Conservation (phyloP, 2,113 vertebrate genomes). For the Crypturellus undulatus region DNA sequence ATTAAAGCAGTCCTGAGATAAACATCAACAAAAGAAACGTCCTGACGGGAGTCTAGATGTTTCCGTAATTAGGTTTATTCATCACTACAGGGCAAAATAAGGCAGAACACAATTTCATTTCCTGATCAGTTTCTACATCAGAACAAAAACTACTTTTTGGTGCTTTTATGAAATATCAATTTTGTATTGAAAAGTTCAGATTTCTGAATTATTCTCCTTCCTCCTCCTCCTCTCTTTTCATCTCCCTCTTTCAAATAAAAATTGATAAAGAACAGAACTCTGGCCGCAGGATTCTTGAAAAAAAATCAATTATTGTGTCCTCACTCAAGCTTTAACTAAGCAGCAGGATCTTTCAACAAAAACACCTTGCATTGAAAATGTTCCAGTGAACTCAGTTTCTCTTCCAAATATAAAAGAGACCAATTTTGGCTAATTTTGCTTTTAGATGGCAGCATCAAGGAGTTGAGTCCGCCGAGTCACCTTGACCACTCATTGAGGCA, state of each 20-base stretch:
- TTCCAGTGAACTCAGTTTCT: not conserved
- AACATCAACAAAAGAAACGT: not conserved
- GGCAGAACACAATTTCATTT: not conserved
- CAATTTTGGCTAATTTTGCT: not conserved
- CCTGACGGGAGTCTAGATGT: not conserved
- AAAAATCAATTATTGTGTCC: not conserved
- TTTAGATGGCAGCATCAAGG: not conserved
- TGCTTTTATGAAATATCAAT: not conserved
- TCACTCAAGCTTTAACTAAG: not conserved
- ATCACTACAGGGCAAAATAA: not conserved
- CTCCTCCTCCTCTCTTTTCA: not conserved
- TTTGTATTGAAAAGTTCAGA: not conserved
- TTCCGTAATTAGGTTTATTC: not conserved
- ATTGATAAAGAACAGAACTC: not conserved
- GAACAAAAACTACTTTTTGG: not conserved
- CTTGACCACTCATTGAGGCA: rapidly evolving
- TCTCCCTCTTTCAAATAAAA: not conserved
- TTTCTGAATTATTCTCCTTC: not conserved
- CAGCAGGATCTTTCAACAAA: not conserved
- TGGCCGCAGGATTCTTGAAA: not conserved
- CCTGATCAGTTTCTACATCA: not conserved
- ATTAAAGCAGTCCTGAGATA: not conserved
- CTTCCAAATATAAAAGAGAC: not conserved
- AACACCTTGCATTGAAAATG: not conserved
- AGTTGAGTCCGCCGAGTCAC: not conserved